Evolutionary conservation across 2,888 invertebrate species (phyloP).

Genomic region (Venustoraphidia nigricollis): DNA sequence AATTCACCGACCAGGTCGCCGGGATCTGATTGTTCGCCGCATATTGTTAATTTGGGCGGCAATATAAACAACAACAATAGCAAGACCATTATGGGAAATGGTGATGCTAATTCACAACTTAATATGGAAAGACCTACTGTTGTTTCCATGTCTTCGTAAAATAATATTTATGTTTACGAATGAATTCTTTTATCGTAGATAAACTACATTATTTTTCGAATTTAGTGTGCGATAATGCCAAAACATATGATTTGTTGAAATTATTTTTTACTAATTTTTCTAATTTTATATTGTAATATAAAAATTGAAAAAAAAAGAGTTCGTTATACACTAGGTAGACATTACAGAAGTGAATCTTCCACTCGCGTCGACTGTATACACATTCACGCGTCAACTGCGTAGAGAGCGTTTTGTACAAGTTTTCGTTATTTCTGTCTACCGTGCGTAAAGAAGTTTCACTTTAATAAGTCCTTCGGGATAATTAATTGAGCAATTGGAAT

Average conservation of each 20-base stretch:
- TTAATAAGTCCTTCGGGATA: too few species aligned
- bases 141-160: constrained; percentile 23
- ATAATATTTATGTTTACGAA: not conserved
- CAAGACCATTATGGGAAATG: constrained; percentile 7
- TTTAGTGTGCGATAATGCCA: too few species aligned
- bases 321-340: not conserved
- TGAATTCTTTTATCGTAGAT: not conserved
- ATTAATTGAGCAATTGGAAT: too few species aligned
- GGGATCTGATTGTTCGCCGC: not conserved
- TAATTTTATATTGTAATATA: not conserved
- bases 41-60: constrained; percentile 2
- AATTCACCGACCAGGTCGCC: constrained; percentile 17
- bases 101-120: constrained; percentile 5
- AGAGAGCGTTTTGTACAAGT: too few species aligned
- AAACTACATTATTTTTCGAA: not conserved
- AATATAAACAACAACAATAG: constrained; percentile 7
- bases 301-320: not conserved
- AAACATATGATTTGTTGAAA: not conserved
- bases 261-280: not conserved
- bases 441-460: too few species aligned
- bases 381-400: too few species aligned
- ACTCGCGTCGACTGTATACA: too few species aligned
- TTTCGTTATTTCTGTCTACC: too few species aligned
- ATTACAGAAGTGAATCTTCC: too few species aligned
- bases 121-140: constrained; percentile 23